phyloP scores from a whole-genome alignment of 2,888 invertebrate genomes.

The Eledona agricola region DNA sequence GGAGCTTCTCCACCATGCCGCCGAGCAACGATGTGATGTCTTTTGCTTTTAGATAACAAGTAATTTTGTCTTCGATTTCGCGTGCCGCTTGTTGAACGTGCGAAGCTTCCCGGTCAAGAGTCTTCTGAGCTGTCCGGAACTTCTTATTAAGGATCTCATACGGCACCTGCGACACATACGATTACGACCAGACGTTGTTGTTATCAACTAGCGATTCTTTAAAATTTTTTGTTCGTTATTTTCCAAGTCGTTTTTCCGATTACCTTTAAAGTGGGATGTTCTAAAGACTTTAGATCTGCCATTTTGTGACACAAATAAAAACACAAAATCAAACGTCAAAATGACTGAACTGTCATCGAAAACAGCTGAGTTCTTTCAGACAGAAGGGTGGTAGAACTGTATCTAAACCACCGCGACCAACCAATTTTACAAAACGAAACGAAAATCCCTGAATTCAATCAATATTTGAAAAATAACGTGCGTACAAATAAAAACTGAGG shows the following conservation, averaged over 20 bases:
- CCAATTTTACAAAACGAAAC: no score
- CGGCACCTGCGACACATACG: slow-evolving; percentile 82
- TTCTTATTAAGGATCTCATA: slow-evolving; percentile 98
- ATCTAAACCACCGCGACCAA: background rate
- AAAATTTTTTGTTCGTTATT: no score
- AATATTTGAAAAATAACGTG: no score
- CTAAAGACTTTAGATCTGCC: slow-evolving; percentile 93
- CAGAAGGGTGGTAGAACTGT: background rate
- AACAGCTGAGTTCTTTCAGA: slow-evolving; percentile 39
- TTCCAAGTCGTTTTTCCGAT: slow-evolving; percentile 28
- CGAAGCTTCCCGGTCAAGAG: slow-evolving; percentile 90
- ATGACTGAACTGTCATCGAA: slow-evolving; percentile 30
- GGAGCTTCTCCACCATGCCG: slow-evolving; percentile 88
- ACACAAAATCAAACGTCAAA: slow-evolving; percentile 41
- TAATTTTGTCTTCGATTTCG: slow-evolving; percentile 80
- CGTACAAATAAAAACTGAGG: no score
- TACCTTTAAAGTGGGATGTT: slow-evolving; percentile 95
- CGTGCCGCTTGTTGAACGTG: slow-evolving; percentile 83
- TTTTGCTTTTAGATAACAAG: slow-evolving; percentile 67
- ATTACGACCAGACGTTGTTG: background rate
- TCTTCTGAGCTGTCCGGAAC: slow-evolving; percentile 94
- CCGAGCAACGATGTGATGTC: slow-evolving; percentile 85
- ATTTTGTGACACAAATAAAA: slow-evolving; percentile 64
- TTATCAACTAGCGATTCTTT: slow-evolving; percentile 3
- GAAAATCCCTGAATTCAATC: no score